Base-by-base conservation (phyloP, 2,113 vertebrate species). In the Variabilichromis moorii region DNA sequence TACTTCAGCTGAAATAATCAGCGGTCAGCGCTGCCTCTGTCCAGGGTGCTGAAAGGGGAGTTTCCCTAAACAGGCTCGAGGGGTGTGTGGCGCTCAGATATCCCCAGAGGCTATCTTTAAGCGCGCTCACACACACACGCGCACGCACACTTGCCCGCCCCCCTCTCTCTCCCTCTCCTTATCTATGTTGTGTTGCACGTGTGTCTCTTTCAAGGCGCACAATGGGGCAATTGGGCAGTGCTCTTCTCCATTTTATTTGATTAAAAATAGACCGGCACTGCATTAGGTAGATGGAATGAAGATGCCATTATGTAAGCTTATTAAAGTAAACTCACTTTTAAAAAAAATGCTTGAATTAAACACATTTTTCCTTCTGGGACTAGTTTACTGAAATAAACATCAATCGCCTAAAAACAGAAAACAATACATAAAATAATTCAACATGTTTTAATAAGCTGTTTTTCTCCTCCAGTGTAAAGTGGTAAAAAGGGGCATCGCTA, bases 11-110 rank as follows among this genome's bases (percentile, higher is more conserved):
- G 83, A 31, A 80, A 71, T 40, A 54, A 59, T 12, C 54, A 61
- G 85, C 59, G 85, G 82, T 83, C 37, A 68, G 63, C 61, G 92
- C 73, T 94, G 92, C 83, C 87, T 91, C 95, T 97, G 96, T 97
- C 97, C 96, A 89, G 35, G 95, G 97, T 97, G 94, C 97, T 98
- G 96, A 95, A 95, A 31, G 83, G 89, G 92, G 91, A 88, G 85
- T 92, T 89, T 88, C 90, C 90, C 81, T 80, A 47, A 87, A 68
- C 78, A 26, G 90, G 80, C 84, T 55, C 89, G 51, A 87, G 90
- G 91, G 83, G 91, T 92, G 86, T 81, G 84, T 81, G 86, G 35
- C 76, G 80, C 85, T 85, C 63, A 51, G 76, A 45, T 66, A 73
- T 71, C 53, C 66, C 42, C 21, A 35, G 47, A 59, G 59, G 73